A percentile compares a stretch with the other conserved stretches of the same genome.
These are phyloP conservation scores for Myotis findleyi DNA, from an alignment of 2,797 vertebrate species.

Conservation along the genomic window DNA sequence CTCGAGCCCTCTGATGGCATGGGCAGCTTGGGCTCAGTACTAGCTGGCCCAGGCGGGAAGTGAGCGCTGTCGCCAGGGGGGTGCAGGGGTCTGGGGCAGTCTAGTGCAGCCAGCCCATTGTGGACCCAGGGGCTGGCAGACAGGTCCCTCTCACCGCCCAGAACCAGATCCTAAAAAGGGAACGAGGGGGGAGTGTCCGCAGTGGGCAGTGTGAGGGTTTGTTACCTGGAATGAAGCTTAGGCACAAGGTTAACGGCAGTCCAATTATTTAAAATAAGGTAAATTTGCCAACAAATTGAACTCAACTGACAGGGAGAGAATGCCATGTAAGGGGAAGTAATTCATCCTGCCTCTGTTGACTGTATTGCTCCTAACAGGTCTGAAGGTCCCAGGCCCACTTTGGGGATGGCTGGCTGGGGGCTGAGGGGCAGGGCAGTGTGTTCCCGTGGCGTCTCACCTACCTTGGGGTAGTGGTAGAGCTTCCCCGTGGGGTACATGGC, in stretches of 20 bases:
- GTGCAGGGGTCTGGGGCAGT: no score
- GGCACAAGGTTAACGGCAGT: not conserved
- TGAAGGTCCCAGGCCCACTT: not conserved
- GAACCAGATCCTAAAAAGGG: not conserved
- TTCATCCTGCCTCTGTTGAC: not conserved
- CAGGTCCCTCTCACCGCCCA: not conserved
- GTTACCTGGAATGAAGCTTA: not conserved
- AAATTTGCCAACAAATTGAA: not conserved
- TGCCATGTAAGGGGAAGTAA: not conserved
- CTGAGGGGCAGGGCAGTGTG: rapidly evolving
- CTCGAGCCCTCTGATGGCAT: not conserved
- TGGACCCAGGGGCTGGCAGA: not conserved
- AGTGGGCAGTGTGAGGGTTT: not conserved
- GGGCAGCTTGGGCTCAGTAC: not conserved
- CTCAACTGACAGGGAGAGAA: not conserved
- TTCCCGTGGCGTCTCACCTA: conserved; percentile 73
- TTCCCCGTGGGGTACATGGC: conserved; percentile 91
- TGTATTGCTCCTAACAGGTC: rapidly evolving
- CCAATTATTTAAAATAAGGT: conserved; percentile 49
- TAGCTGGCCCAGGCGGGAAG: rapidly evolving
- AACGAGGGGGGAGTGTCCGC: rapidly evolving
- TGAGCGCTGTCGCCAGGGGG: rapidly evolving
- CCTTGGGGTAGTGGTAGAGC: conserved; percentile 98
- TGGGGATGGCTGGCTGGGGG: not conserved
- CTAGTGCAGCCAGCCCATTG: not conserved